Percentiles rank a stretch among this genome's conserved stretches.
phyloP scores from a whole-genome alignment of 2,888 invertebrate species.

The Pasiphila rectangulata region DNA sequence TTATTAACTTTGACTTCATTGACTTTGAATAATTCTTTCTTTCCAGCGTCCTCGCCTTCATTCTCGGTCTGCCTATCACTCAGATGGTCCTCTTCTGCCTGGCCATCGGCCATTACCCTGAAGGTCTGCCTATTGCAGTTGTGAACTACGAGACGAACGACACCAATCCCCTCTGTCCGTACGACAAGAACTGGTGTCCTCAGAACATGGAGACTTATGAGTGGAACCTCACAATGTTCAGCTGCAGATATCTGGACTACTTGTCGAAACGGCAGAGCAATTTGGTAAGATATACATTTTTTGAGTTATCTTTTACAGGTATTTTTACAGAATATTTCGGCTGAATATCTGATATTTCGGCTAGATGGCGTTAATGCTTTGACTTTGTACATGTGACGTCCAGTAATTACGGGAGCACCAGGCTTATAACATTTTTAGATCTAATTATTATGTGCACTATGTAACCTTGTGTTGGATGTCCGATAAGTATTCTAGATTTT shows the following conservation, averaged over 20 bases:
- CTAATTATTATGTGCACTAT: no score
- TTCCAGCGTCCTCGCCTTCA: slow-evolving; percentile 88
- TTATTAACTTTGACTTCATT: no score
- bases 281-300: slow-evolving; percentile 80
- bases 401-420: no score
- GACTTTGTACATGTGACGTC: no score
- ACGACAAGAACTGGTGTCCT: slow-evolving; percentile 78
- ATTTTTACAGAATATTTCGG: no score
- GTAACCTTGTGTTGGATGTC: no score
- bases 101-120: slow-evolving; percentile 93
- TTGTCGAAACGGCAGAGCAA: slow-evolving; percentile 84
- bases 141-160: slow-evolving; percentile 87
- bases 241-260: slow-evolving; percentile 88
- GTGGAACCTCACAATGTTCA: slow-evolving; percentile 83
- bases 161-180: slow-evolving; percentile 67
- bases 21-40: not conserved
- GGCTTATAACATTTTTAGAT: no score
- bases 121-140: slow-evolving; percentile 87
- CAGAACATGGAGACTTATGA: slow-evolving; percentile 59
- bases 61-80: slow-evolving; percentile 90
- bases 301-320: no score
- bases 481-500: no score
- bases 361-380: no score
- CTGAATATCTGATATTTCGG: no score
- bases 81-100: slow-evolving; percentile 94